Evolutionary conservation across 2,113 vertebrate species (phyloP).

Genomic region (Lamprotornis superbus): DNA sequence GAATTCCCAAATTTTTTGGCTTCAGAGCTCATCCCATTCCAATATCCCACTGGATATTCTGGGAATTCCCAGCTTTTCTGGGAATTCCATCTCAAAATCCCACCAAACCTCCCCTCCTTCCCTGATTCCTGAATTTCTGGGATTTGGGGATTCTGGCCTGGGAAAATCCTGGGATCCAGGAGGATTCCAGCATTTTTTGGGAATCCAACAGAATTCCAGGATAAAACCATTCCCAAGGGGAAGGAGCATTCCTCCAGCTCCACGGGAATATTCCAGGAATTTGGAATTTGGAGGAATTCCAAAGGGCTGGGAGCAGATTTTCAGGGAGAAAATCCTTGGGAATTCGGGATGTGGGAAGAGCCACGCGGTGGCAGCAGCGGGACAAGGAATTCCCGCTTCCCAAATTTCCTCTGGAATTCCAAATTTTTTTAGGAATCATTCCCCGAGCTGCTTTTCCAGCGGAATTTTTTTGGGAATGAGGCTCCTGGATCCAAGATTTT

Average conservation of each 20-base stretch:
- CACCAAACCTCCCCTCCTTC: neutral
- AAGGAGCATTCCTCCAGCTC: neutral
- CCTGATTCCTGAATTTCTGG: neutral
- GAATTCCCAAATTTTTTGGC: neutral
- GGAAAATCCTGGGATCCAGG: neutral
- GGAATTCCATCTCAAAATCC: neutral
- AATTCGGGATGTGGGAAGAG: fast-evolving
- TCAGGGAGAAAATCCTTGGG: fast-evolving
- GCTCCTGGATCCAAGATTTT: neutral
- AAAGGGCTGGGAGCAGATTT: neutral
- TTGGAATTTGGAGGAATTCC: neutral
- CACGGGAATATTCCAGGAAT: neutral
- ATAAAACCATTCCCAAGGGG: neutral
- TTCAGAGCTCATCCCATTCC: neutral
- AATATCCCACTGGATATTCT: neutral
- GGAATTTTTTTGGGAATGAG: neutral
- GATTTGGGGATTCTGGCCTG: neutral
- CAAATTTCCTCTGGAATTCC: neutral
- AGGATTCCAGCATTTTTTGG: neutral
- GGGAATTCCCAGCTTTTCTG: neutral
- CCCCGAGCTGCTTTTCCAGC: fast-evolving
- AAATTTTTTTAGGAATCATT: neutral
- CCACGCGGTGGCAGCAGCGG: neutral
- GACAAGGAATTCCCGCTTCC: neutral
- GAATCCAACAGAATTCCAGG: neutral